Evolutionary conservation across 2,113 vertebrate genomes (phyloP), one percentile per base, ranked within the genome.

Genomic region (Pachyramphus minor): DNA sequence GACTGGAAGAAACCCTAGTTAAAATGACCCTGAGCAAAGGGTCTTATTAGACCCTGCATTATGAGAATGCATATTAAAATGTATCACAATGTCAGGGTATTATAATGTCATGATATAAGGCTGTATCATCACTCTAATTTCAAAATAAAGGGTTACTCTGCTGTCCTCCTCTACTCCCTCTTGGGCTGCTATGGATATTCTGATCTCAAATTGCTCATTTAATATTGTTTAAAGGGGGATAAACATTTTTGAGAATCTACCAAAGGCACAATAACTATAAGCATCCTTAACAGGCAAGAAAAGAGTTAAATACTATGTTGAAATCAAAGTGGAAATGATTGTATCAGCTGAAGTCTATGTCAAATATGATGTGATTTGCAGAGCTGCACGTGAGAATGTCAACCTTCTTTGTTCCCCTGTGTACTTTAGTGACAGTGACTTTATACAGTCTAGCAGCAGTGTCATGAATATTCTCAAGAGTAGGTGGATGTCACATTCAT

Each of bases 371-470:
- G 52, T 88, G 74, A 87, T 87, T 89, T 86, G 24, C 37, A 89
- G 50, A 84, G 41, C 53, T 87, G 27, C 2, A 1, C 19, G 2
- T 84, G 45, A 93, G 82, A 94, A 90, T 84, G 71, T 78, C 89
- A 96, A 6, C 60, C 50, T 72, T 76, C 87, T 92, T 91, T 75
- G 86, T 90, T 94, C 91, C 52, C 78, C 20, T 14, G 21, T 63
- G 33, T 67, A 74, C 49, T 94, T 80, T 75, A 87, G 78, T 55
- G 74, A 93, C 47, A 93, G 72, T 85, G 91, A 93, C 75, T 94
- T 96, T 84, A 86, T 18, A 78, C 47, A 87, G 81, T 91, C 94
- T 84, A 95, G 62, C 52, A 86, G 76, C 49, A 84, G 35, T 37
- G 44, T 64, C 88, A 58, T 71, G 73, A 87, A 64, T 86, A 92